phyloP scores from a whole-genome alignment of 2,113 vertebrate genomes.

The Eurypyga helias region DNA sequence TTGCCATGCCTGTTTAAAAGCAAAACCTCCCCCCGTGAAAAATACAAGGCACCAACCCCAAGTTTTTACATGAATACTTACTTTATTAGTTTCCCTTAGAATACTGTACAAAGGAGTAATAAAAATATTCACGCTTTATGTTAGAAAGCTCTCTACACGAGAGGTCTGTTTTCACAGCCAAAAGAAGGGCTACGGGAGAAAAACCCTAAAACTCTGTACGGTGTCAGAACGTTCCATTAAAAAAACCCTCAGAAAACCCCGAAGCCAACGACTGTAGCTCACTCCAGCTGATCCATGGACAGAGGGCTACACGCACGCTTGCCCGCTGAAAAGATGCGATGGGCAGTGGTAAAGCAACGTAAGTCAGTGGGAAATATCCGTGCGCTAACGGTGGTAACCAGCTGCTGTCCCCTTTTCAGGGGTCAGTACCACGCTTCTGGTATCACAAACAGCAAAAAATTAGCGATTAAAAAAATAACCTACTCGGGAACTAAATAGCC shows the following conservation, averaged over 20 bases:
- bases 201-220: slow-evolving; percentile 16
- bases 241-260: neutral
- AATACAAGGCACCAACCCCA: neutral
- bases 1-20: neutral
- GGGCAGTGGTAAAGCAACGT: neutral
- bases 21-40: neutral
- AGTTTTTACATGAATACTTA: slow-evolving; percentile 49
- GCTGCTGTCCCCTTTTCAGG: neutral
- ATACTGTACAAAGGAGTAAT: slow-evolving; percentile 83
- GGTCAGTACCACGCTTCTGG: slow-evolving; percentile 15
- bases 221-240: slow-evolving; percentile 25
- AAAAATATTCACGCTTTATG: slow-evolving; percentile 84
- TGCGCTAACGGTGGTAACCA: neutral
- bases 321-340: slow-evolving; percentile 17
- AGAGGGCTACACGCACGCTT: neutral
- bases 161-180: slow-evolving; percentile 63
- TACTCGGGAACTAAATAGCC: neutral
- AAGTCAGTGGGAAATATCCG: neutral
- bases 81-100: slow-evolving; percentile 80
- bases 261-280: neutral
- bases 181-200: neutral
- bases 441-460: neutral
- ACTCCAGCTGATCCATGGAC: neutral
- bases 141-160: slow-evolving; percentile 79
- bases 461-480: neutral